phyloP scores from a whole-genome alignment of 2,113 vertebrate species.

The Colinus virginianus region DNA sequence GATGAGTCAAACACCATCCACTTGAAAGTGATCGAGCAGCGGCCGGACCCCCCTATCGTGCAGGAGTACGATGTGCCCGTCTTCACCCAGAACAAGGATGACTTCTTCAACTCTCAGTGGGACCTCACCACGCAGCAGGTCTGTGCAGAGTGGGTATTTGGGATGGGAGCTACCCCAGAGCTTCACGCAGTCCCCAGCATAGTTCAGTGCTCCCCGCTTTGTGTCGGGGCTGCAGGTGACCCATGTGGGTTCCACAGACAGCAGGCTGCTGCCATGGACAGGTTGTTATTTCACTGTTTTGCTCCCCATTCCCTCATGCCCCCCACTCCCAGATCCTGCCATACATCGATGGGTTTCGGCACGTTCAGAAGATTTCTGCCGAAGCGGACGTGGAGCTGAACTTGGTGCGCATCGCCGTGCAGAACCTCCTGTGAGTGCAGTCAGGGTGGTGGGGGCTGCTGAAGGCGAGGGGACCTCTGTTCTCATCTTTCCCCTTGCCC shows the following conservation, averaged over 20 bases:
- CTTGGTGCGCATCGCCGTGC: conserved; percentile 95
- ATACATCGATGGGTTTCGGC: conserved; percentile 95
- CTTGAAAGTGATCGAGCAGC: conserved; percentile 92
- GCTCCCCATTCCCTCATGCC: not conserved
- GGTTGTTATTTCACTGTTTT: too few relatives aligned
- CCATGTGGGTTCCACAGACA: not conserved
- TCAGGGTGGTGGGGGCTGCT: not conserved
- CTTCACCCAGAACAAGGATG: conserved; percentile 93
- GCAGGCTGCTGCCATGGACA: not conserved
- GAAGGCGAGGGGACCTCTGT: fast-evolving
- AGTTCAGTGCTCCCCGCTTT: not conserved
- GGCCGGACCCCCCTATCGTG: conserved; percentile 89
- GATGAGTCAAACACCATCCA: conserved; percentile 97
- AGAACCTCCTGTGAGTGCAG: conserved; percentile 91
- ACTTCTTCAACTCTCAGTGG: conserved; percentile 94
- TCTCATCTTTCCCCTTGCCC: not conserved
- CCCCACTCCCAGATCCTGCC: conserved; percentile 87
- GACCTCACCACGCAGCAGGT: conserved; percentile 98
- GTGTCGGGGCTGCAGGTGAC: not conserved
- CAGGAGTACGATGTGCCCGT: conserved; percentile 97
- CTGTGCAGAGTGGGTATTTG: not conserved
- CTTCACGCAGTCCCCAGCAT: fast-evolving
- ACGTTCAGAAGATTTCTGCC: conserved; percentile 96
- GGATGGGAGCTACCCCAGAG: not conserved
- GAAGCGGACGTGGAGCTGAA: conserved; percentile 97